A percentile compares a stretch with the other conserved stretches of the same genome.
These are phyloP conservation scores for Bradypodion ventrale DNA, from an alignment of 2,797 vertebrate genomes.

Conservation along the genomic window DNA sequence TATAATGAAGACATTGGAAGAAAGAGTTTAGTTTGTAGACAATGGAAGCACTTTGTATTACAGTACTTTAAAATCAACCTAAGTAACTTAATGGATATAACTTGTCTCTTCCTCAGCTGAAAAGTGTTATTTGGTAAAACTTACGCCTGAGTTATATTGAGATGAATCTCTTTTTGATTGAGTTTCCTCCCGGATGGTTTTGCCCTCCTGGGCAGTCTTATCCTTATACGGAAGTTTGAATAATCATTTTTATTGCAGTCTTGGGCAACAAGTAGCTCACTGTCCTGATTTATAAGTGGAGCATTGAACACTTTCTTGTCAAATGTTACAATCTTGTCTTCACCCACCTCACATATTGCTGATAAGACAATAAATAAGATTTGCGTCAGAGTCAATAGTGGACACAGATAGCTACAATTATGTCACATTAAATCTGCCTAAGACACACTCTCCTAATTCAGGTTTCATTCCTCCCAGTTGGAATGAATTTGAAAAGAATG, in stretches of 20 bases:
- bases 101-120: not conserved
- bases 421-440: too few relatives aligned
- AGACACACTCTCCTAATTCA: not conserved
- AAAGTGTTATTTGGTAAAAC: conserved; percentile 40
- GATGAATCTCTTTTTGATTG: conserved; percentile 60
- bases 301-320: conserved; percentile 33
- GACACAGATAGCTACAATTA: accelerated
- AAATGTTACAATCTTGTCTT: conserved; percentile 61
- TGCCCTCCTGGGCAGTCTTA: too few relatives aligned
- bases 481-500: not conserved
- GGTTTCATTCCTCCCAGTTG: not conserved
- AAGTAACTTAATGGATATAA: not conserved
- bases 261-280: conserved; percentile 60
- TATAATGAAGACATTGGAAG: not conserved
- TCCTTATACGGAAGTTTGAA: conserved; percentile 63
- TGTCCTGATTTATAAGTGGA: conserved; percentile 58
- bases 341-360: conserved; percentile 62
- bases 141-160: conserved; percentile 59
- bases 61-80: not conserved
- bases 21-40: not conserved
- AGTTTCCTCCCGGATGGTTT: too few relatives aligned
- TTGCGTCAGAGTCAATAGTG: not conserved
- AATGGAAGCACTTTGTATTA: not conserved
- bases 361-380: conserved; percentile 42
- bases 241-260: conserved; percentile 57